Conservation (phyloP, 2,113 vertebrate species). For the Chamaetylas fuelleborni region DNA sequence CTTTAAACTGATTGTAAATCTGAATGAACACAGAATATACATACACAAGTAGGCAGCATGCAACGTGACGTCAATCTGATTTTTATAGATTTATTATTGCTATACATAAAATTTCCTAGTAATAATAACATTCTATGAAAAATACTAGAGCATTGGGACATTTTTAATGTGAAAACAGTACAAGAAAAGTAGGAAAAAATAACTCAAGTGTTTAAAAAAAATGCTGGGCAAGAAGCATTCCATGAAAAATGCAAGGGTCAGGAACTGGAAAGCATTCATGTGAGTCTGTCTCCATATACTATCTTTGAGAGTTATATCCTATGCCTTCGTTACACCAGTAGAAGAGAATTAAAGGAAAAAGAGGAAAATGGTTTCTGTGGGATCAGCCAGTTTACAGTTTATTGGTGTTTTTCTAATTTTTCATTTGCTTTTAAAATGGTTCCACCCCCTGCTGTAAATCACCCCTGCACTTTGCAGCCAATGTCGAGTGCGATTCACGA, state of each 20-base stretch:
- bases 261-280: neutral
- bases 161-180: constrained; percentile 23
- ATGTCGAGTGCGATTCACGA: neutral
- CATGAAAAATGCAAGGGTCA: constrained; percentile 44
- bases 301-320: constrained; percentile 14
- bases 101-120: constrained; percentile 44
- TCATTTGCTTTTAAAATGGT: neutral
- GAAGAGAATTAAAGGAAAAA: constrained; percentile 5
- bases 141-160: constrained; percentile 45
- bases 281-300: constrained; percentile 9
- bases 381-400: constrained; percentile 16
- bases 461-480: neutral
- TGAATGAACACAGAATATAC: constrained; percentile 37
- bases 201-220: constrained; percentile 16
- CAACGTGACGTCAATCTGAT: constrained; percentile 35
- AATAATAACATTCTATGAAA: constrained; percentile 53
- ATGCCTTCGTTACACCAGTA: neutral
- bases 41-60: constrained; percentile 43
- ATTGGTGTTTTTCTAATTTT: constrained; percentile 25
- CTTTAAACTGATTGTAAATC: constrained; percentile 56
- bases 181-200: constrained; percentile 49
- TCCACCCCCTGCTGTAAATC: neutral
- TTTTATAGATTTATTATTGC: constrained; percentile 61
- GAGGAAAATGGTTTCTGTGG: neutral
- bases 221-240: neutral